These are phyloP conservation scores for Ciconia nigra DNA, from an alignment of 2,797 vertebrate species.

Conservation along the genomic window DNA sequence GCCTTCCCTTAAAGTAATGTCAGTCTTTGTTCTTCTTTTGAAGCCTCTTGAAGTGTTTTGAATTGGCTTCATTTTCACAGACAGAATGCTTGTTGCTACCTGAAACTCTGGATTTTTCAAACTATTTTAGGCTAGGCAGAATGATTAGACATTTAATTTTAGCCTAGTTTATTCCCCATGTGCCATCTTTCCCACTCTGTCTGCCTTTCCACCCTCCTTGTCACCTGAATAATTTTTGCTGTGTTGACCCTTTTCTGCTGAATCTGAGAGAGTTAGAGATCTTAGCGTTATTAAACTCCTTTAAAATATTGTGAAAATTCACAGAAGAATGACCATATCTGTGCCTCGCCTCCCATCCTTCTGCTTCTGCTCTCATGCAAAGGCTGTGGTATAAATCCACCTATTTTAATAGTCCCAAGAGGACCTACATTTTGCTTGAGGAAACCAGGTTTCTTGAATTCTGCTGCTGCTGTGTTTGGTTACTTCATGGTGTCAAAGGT, in stretches of 20 bases:
- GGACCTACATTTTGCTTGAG: neutral
- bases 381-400: neutral
- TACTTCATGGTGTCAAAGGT: neutral
- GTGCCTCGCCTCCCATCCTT: neutral
- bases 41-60: constrained; percentile 30
- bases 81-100: neutral
- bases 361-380: neutral
- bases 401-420: neutral
- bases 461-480: neutral
- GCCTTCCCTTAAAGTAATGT: neutral
- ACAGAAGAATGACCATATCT: neutral
- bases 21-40: constrained; percentile 43
- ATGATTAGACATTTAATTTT: neutral
- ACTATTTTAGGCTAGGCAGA: neutral
- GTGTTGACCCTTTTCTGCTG: neutral
- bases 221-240: neutral
- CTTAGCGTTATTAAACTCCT: neutral
- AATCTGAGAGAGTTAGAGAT: neutral
- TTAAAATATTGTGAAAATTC: neutral
- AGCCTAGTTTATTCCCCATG: neutral
- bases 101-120: neutral
- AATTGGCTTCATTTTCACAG: constrained; percentile 9
- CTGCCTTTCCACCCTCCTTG: neutral
- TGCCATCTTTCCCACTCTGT: neutral
- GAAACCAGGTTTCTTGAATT: neutral